Evolutionary conservation across 92 coral and sea anemone genomes (phyloP), one percentile per base, ranked within the genome.

Genomic region (Metridium senile): DNA sequence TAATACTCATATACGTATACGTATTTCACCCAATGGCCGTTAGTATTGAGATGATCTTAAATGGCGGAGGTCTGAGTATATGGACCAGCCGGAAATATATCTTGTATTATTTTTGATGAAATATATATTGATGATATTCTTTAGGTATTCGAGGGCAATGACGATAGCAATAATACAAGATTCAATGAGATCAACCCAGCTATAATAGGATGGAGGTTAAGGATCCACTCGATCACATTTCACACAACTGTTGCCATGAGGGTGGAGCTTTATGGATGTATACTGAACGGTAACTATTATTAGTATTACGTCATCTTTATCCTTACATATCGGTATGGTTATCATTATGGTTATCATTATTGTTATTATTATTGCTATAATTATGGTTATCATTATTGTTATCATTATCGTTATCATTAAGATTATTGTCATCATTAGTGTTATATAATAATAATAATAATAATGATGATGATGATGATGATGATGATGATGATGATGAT

Each of bases 81-180:
- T 6, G 13, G 49, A 13, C 13, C 49, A 39, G 13, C 13, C 13
- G 13, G 49, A 39, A 13, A 39, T 39, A 4, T 13, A 10, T 54
- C 9, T 16, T 21, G 61, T 54, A 3, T 54, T 54, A 2, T 16
- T 21, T 54, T 16, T 16, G 61, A 4, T 53, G n/a, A 7, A 53
- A 8, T 23, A 4, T 28, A 6, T 63, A 11, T 26, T 27, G 17
- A 45, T 45, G 9, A 45, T 27, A 27, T 26, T 28, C 43, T n/a
- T n/a, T 39, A 66, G 72, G 72, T 32, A 33, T 66, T 66, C 17
- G 8, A 22, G 19, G 72, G 72, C n/a, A 66, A 66, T 49, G 18
- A 19, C 8, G 72, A 59, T 25, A 22, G 49, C 22, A 66, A 1
- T 20, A 33, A 33, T 33, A 49, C 33, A n/a, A 7, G 11, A 21